These are phyloP conservation scores for Cercopithecus mona DNA, from an alignment of 2,113 vertebrate species.

Conservation along the genomic window DNA sequence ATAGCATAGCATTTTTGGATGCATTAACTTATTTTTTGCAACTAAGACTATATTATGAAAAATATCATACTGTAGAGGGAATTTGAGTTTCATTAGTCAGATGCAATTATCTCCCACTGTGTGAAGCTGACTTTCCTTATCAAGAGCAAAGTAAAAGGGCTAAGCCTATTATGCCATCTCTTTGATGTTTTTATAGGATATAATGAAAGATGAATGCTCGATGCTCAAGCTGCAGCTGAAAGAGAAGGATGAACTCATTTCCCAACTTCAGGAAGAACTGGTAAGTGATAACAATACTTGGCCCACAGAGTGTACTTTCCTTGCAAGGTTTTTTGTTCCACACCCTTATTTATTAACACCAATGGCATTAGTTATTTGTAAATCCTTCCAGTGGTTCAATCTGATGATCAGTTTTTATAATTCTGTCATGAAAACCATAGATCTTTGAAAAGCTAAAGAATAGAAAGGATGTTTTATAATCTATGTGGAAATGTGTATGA, in stretches of 20 bases:
- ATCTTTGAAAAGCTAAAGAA: neutral
- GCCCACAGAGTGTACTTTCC: neutral
- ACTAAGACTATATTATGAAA: conserved; percentile 76
- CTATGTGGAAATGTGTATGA: neutral
- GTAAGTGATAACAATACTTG: conserved; percentile 84
- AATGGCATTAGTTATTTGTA: neutral
- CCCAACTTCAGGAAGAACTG: conserved; percentile 93
- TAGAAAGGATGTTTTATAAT: neutral
- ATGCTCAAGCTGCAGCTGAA: conserved; percentile 92
- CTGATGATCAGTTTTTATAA: conserved; percentile 8
- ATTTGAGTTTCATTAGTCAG: conserved; percentile 79
- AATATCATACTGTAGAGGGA: conserved; percentile 70
- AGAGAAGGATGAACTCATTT: conserved; percentile 95
- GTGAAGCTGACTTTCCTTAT: conserved; percentile 79
- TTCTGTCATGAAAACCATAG: neutral
- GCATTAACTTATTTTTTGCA: conserved; percentile 78
- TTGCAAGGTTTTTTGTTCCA: conserved; percentile 6
- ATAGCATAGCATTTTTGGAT: neutral
- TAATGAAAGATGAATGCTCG: conserved; percentile 92
- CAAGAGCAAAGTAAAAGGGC: conserved; percentile 71
- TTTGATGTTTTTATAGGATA: conserved; percentile 90
- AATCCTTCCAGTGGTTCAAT: neutral
- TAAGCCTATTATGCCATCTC: conserved; percentile 77
- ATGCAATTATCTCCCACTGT: conserved; percentile 76
- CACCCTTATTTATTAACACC: conserved; percentile 14